Evolutionary conservation across 2,888 invertebrate species (phyloP).

Genomic region (Crocallis elinguaria): DNA sequence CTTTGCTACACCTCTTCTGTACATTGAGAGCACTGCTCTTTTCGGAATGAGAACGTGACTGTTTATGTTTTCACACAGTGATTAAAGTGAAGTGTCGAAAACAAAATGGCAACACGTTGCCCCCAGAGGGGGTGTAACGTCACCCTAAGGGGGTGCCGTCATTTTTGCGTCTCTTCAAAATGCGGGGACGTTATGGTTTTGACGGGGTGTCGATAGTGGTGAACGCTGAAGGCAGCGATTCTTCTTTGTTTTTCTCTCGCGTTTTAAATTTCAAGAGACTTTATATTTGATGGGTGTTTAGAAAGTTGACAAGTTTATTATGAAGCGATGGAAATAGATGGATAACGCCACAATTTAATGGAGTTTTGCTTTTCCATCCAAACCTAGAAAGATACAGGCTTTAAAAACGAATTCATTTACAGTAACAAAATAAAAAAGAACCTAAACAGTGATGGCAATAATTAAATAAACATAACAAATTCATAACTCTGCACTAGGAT

Average conservation of each 20-base stretch:
- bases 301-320: slow-evolving; percentile 13
- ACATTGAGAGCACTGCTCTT: slow-evolving; percentile 63
- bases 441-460: too few relatives aligned
- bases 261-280: slow-evolving; percentile 36
- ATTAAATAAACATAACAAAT: too few relatives aligned
- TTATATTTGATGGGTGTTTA: slow-evolving; percentile 16
- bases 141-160: slow-evolving; percentile 42
- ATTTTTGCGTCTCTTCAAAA: slow-evolving; percentile 52
- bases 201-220: slow-evolving; percentile 67
- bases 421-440: too few relatives aligned
- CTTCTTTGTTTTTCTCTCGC: slow-evolving; percentile 55
- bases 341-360: not conserved
- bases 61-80: slow-evolving; percentile 79
- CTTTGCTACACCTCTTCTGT: slow-evolving; percentile 56
- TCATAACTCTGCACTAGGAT: too few relatives aligned
- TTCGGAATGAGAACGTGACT: slow-evolving; percentile 76
- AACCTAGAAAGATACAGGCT: too few relatives aligned
- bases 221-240: slow-evolving; percentile 66
- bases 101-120: slow-evolving; percentile 67
- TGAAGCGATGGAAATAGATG: not conserved
- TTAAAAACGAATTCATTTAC: too few relatives aligned
- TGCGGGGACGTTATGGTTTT: slow-evolving; percentile 62
- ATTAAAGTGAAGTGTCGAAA: slow-evolving; percentile 84
- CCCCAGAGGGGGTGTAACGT: slow-evolving; percentile 46
- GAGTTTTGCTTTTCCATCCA: too few relatives aligned